Evolutionary conservation across 2,888 invertebrate genomes (phyloP).

Genomic region (Drosophila flavopinicola): DNA sequence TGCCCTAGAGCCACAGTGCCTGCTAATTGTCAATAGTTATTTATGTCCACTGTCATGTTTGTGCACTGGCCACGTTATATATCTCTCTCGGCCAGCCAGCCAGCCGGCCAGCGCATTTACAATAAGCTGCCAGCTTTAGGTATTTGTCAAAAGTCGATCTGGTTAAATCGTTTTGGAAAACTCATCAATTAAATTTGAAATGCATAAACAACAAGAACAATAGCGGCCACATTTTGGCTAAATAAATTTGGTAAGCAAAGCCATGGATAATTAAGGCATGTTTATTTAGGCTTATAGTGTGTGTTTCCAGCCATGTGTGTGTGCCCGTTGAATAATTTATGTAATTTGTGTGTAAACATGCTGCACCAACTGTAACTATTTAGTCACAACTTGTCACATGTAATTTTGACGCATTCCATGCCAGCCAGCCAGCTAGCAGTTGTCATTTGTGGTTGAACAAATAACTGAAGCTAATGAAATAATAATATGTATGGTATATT

Average conservation of each 20-base stretch:
- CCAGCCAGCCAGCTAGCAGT: constrained; percentile 35
- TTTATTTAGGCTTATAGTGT: constrained; percentile 50
- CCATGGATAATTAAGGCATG: constrained; percentile 46
- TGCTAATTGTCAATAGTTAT: constrained; percentile 51
- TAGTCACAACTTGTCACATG: constrained; percentile 58
- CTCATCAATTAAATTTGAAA: constrained; percentile 54
- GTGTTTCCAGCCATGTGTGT: constrained; percentile 1
- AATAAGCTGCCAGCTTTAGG: constrained; percentile 19
- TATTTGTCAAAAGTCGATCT: constrained; percentile 39
- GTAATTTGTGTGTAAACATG: constrained; percentile 46
- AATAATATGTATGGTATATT: constrained; percentile 33
- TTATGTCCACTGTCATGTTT: constrained; percentile 38
- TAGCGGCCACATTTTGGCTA: constrained; percentile 3
- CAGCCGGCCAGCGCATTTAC: constrained; percentile 12
- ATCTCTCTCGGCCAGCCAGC: constrained; percentile 16
- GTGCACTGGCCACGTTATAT: constrained; percentile 26
- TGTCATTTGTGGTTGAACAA: constrained; percentile 57
- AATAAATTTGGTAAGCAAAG: constrained; percentile 15
- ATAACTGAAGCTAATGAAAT: constrained; percentile 63
- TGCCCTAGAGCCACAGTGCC: constrained; percentile 18
- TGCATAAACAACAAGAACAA: constrained; percentile 29
- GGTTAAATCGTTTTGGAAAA: constrained; percentile 43
- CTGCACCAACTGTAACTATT: constrained; percentile 46
- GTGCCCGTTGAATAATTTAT: constrained; percentile 43
- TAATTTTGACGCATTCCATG: constrained; percentile 40